Percentiles rank a stretch among this genome's conserved stretches.
Evolutionary conservation across 2,797 vertebrate species (phyloP).

Genomic region (Erpetoichthys calabaricus): DNA sequence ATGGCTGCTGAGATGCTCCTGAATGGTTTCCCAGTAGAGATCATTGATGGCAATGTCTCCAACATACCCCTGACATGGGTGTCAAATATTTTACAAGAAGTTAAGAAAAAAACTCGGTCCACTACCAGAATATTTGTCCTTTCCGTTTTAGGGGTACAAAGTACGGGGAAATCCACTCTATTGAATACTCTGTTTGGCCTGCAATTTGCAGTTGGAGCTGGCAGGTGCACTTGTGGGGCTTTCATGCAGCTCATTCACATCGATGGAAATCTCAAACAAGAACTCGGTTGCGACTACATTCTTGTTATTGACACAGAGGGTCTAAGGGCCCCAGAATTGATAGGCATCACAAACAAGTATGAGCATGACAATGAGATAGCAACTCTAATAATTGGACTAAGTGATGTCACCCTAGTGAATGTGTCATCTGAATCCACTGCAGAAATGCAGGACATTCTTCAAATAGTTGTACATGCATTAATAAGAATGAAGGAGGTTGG

Average conservation of each 20-base stretch:
- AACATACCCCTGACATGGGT: constrained; percentile 50
- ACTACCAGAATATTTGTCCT: constrained; percentile 42
- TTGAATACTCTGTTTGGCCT: constrained; percentile 44
- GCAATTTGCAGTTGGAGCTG: constrained; percentile 41
- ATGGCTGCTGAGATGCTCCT: constrained; percentile 43
- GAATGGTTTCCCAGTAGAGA: constrained; percentile 45
- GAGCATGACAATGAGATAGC: constrained; percentile 39
- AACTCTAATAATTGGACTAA: constrained; percentile 41
- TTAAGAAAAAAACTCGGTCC: constrained; percentile 29
- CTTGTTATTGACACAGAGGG: constrained; percentile 43
- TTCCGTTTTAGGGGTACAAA: constrained; percentile 37
- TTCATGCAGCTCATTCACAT: constrained; percentile 23
- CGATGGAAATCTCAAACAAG: constrained; percentile 7
- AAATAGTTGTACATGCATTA: constrained; percentile 38
- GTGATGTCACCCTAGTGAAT: constrained; percentile 46
- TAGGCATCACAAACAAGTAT: constrained; percentile 13
- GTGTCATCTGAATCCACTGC: constrained; percentile 23
- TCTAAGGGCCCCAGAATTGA: constrained; percentile 25
- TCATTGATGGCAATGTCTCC: constrained; percentile 48
- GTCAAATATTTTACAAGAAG: constrained; percentile 37
- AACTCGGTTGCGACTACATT: constrained; percentile 31
- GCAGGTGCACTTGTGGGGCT: constrained; percentile 30
- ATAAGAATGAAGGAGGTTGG: constrained; percentile 33
- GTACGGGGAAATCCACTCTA: constrained; percentile 35
- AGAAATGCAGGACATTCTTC: constrained; percentile 32